Evolutionary conservation across 2,888 invertebrate species (phyloP), one percentile per base, ranked within the genome.

Genomic region (Caenorhabditis japonica): DNA sequence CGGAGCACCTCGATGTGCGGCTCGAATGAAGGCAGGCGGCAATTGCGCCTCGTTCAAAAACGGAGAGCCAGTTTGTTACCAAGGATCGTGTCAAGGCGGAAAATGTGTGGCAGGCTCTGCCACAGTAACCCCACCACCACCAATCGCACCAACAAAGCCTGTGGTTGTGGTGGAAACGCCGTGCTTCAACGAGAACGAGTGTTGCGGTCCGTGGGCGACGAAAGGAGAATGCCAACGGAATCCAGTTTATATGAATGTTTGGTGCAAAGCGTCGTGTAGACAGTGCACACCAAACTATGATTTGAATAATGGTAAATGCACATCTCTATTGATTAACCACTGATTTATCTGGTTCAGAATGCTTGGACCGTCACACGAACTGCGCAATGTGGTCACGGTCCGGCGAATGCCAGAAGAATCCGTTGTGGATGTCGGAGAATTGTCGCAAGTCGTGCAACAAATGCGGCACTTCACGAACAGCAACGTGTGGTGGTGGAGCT

Each of bases 101-200:
- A 60, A 73, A 25, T 85, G 85, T 52, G 78, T 80, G 2, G 75
- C 77, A 12, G 68, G 56, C 4, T 34, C 58, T 1, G 43, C 23
- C 4, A 53, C 46, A 4, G 66, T 66, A 0, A 62, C 74, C 12
- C 74, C 74, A 12, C 62, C 74, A 8, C 68, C 74, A 3, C 43
- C 44, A 2, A 68, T 69, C 34, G 36, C 46, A 23, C 74, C 74
- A 21, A 74, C 68, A 12, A 74, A 61, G 43, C 74, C 74, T 4
- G 68, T 69, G 39, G 68, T 74, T 2, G 39, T 36, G 4, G 69
- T 69, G 3, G 51, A 66, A 74, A 70, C 76, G 17, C 53, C 75
- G 8, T 85, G 85, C 55, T 85, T 73, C 77, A 85, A 85, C 56
- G 85, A 84, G 59, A 77, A 85, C 61, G 72, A 85, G 55, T 85